These are phyloP conservation scores for Suncus etruscus DNA, from an alignment of 2,113 vertebrate genomes.

Conservation along the genomic window DNA sequence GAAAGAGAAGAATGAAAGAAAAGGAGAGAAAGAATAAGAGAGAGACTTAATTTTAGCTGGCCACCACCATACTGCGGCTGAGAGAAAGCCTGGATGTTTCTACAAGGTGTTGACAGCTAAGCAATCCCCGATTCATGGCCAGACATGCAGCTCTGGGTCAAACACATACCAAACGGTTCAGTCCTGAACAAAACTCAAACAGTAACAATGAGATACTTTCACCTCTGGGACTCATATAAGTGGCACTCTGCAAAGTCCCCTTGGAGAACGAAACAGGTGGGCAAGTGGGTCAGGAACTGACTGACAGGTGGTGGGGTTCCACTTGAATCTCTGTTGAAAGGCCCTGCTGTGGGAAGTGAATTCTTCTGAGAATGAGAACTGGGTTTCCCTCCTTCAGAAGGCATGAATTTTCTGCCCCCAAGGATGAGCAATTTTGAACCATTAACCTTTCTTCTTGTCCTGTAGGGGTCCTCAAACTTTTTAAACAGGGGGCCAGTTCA, in stretches of 20 bases:
- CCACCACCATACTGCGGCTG: neutral
- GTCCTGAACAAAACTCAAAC: slow-evolving; percentile 59
- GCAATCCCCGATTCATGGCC: slow-evolving; percentile 33
- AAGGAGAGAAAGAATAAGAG: neutral
- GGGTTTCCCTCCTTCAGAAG: neutral
- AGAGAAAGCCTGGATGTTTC: slow-evolving; percentile 41
- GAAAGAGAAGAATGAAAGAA: no score
- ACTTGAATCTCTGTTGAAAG: neutral
- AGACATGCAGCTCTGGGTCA: slow-evolving; percentile 59
- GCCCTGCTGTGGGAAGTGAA: neutral
- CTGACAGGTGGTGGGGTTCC: neutral
- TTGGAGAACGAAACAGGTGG: neutral
- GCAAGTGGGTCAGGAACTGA: neutral
- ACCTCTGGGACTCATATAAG: neutral
- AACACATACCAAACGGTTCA: neutral
- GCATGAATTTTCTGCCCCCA: neutral
- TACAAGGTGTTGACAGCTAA: slow-evolving; percentile 33
- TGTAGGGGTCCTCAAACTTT: no score
- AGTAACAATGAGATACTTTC: slow-evolving; percentile 45
- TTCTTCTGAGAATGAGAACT: neutral
- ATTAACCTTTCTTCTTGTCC: neutral
- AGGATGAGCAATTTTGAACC: neutral
- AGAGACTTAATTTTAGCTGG: slow-evolving; percentile 32
- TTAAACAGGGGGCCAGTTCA: no score
- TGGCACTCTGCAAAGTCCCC: neutral